Evolutionary conservation across 2,888 invertebrate genomes (phyloP).

Genomic region (Sisyra terminalis): DNA sequence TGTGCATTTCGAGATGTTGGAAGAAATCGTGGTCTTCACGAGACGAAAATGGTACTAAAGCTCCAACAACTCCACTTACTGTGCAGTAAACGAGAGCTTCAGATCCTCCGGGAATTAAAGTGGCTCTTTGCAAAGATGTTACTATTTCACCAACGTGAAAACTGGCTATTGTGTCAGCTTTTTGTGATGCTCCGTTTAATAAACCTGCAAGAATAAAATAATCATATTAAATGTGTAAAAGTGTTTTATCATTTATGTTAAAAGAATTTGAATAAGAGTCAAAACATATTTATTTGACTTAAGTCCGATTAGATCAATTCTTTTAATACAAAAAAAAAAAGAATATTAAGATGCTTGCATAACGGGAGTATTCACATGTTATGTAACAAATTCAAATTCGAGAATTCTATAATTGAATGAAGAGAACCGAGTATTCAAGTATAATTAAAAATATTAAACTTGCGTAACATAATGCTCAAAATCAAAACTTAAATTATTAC

Average conservation of each 20-base stretch:
- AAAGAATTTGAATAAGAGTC: too few relatives aligned
- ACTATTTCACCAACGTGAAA: slow-evolving; percentile 95
- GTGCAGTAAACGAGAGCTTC: slow-evolving; percentile 95
- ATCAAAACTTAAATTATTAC: too few relatives aligned
- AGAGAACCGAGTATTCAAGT: too few relatives aligned
- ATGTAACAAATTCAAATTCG: too few relatives aligned
- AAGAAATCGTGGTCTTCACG: slow-evolving; percentile 98
- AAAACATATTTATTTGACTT: slow-evolving; percentile 43
- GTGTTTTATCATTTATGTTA: neutral
- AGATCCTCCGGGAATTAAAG: slow-evolving; percentile 92
- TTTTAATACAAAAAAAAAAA: too few relatives aligned
- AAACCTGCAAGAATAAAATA: slow-evolving; percentile 40
- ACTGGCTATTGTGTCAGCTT: slow-evolving; percentile 80
- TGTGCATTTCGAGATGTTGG: slow-evolving; percentile 98
- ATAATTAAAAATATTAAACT: too few relatives aligned
- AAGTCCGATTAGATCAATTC: too few relatives aligned
- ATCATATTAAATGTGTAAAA: neutral
- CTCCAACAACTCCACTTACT: slow-evolving; percentile 84
- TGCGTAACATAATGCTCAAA: too few relatives aligned
- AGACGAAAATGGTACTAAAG: slow-evolving; percentile 85
- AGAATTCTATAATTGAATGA: too few relatives aligned
- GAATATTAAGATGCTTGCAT: too few relatives aligned
- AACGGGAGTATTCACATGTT: too few relatives aligned
- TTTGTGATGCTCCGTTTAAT: slow-evolving; percentile 93
- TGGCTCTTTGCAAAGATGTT: slow-evolving; percentile 89